Evolutionary conservation across 2,888 invertebrate genomes (phyloP), one percentile per base, ranked within the genome.

Genomic region (Cataglyphis livida): DNA sequence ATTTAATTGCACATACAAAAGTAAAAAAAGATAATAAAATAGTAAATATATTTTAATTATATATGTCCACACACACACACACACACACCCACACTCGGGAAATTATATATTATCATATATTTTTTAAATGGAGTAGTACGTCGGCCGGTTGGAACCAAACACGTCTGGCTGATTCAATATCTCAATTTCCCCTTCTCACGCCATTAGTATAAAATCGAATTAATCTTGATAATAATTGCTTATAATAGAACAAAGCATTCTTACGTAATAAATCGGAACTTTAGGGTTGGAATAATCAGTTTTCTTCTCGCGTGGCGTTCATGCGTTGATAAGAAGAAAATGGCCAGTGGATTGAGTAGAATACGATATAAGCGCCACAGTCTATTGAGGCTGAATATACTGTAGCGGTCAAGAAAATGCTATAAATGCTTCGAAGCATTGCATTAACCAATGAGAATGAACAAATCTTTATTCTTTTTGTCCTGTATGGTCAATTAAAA

Each of bases 201-300:
- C 15, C 4, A 25, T 44, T 38, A 12, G 2, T 18, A 3, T 57
- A 12, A 32, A 38, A 62, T 41, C 1, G 21, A 64, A 3, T 9
- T 10, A 18, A 41, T 64, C 48, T 35, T 41, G 48, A n/a, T 15
- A 54, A 9, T 57, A 76, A 71, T 9, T 57, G 64, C 57, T 84
- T 48, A 62, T 9, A 78, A 32, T 12, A 18, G 18, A 18, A 79
- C 32, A 84, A 68, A 76, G 21, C 51, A 74, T 82, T 28, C 90
- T 92, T 92, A 92, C 90, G 88, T 92, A 92, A 92, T 88, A 86
- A 74, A 81, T 73, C 48, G 82, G 85, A 51, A 44, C 74, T 84
- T 66, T 61, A 21, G 65, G 48, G n/a, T 68, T 82, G 65, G 25
- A 85, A 84, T 76, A 85, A 84, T 87, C 81, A 76, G 28, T 83